These are phyloP conservation scores for Spea multiplicata DNA, from an alignment of 2,113 vertebrate genomes.

Conservation along the genomic window DNA sequence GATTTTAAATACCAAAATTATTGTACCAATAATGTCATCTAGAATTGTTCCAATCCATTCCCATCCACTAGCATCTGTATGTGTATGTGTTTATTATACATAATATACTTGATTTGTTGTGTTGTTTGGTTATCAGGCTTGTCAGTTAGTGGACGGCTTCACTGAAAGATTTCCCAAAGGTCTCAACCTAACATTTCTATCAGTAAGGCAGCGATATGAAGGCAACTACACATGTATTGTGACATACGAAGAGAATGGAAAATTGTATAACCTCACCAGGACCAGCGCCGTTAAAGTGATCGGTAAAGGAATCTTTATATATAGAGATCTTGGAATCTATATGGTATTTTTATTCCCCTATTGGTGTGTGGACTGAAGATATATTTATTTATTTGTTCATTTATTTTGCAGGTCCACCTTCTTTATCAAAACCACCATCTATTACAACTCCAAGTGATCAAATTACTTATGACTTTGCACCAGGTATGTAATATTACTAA, in stretches of 20 bases:
- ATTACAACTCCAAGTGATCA: conserved; percentile 63
- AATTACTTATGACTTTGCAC: conserved; percentile 61
- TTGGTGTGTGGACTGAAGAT: neutral
- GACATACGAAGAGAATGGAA: conserved; percentile 68
- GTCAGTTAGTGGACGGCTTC: conserved; percentile 49
- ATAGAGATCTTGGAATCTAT: neutral
- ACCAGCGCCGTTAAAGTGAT: conserved; percentile 74
- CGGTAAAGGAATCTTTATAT: conserved; percentile 67
- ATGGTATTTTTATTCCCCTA: too few relatives aligned
- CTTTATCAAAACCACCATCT: conserved; percentile 56
- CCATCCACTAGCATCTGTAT: neutral
- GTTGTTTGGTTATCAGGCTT: conserved; percentile 58
- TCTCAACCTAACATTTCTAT: conserved; percentile 59
- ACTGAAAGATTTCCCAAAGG: conserved; percentile 52
- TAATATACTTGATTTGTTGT: neutral
- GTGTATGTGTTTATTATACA: neutral
- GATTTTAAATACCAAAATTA: neutral
- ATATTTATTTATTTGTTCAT: conserved; percentile 32
- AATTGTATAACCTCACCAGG: conserved; percentile 71
- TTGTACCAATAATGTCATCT: neutral
- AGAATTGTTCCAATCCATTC: neutral
- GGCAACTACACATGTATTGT: conserved; percentile 82
- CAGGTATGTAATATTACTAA: conserved; percentile 58
- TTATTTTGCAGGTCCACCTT: conserved; percentile 60
- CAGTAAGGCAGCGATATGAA: conserved; percentile 53